Conservation (phyloP, 2,797 vertebrate genomes). For the Bradypodion ventrale region DNA sequence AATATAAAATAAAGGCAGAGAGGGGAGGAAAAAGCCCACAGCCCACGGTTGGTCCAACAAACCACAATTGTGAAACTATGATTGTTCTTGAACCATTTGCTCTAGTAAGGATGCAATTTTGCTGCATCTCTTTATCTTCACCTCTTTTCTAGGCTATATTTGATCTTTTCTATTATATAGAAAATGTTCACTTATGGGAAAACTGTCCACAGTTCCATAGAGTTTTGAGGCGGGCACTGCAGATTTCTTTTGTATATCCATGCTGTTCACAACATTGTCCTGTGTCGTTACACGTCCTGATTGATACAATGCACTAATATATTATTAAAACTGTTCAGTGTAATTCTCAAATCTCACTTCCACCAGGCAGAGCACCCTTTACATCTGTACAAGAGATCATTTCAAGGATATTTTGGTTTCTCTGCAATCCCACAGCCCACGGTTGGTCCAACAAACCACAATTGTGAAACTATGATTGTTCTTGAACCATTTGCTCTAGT, state of each 20-base stretch:
- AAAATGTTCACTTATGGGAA: not conserved
- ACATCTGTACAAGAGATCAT: not conserved
- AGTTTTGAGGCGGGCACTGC: not conserved
- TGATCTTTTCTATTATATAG: not conserved
- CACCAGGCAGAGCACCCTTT: not conserved
- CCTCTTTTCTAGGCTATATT: not conserved
- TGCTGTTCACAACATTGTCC: not conserved
- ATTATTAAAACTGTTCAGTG: not conserved
- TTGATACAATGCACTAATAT: not conserved
- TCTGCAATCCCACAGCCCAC: not conserved
- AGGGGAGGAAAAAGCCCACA: not conserved
- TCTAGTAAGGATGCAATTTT: not conserved
- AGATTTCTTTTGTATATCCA: not conserved
- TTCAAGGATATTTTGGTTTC: conserved; percentile 22
- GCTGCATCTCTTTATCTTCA: not conserved
- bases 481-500: not conserved
- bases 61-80: not conserved
- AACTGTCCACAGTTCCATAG: not conserved
- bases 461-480: not conserved
- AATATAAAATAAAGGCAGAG: not conserved
- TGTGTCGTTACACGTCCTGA: not conserved
- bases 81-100: not conserved
- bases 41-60: not conserved
- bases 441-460: not conserved
- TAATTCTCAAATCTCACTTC: conserved; percentile 13